phyloP scores from a whole-genome alignment of 2,113 vertebrate species.

The Hippopotamus amphibius region DNA sequence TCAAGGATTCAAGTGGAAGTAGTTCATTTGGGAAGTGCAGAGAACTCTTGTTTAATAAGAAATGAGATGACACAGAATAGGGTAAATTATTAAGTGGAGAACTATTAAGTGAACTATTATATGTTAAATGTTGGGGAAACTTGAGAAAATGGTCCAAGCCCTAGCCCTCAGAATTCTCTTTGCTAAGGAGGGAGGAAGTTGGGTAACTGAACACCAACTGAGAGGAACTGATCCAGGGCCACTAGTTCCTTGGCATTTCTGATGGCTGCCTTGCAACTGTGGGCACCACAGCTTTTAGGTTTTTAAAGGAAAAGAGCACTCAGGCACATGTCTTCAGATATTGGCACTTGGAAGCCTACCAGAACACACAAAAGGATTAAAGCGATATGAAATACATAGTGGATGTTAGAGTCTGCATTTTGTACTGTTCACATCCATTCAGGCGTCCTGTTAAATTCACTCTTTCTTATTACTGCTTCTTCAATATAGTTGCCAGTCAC shows the following conservation, averaged over 20 bases:
- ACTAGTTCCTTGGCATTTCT: not conserved
- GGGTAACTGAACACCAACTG: not conserved
- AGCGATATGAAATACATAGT: fast-evolving
- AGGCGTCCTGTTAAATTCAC: not conserved
- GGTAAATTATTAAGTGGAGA: not conserved
- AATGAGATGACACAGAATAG: not conserved
- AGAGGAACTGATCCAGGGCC: not conserved
- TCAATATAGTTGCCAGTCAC: not conserved
- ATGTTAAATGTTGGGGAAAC: not conserved
- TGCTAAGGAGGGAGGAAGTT: not conserved
- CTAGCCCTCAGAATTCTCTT: not conserved
- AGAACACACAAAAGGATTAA: not conserved
- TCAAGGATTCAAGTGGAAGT: not conserved
- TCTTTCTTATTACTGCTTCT: not conserved
- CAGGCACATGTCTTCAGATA: not conserved
- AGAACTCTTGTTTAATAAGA: not conserved
- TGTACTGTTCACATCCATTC: not conserved
- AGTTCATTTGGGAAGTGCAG: not conserved
- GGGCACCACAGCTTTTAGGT: not conserved
- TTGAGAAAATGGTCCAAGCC: not conserved
- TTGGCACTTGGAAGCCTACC: not conserved
- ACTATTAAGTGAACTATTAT: not conserved
- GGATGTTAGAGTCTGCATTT: too few relatives aligned
- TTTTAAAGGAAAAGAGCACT: not conserved
- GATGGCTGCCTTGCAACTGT: not conserved